A percentile compares a stretch with the other conserved stretches of the same genome.
These are phyloP conservation scores for Lepisosteus osseus DNA, from an alignment of 2,113 vertebrate genomes.

Conservation along the genomic window DNA sequence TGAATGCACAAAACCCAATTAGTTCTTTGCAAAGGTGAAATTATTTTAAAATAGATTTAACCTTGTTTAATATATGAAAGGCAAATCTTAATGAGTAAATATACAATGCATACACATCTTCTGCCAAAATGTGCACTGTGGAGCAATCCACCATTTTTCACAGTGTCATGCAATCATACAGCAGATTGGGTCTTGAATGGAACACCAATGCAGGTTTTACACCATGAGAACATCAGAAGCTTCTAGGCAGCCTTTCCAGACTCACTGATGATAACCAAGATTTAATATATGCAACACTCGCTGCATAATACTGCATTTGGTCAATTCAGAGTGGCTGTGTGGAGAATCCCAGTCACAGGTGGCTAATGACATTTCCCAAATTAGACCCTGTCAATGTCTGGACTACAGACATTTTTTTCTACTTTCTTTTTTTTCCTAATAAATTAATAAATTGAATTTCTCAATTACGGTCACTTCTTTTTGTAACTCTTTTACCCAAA, in stretches of 20 bases:
- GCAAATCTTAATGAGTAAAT: background rate
- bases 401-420: too few species aligned
- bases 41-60: slow-evolving; percentile 4
- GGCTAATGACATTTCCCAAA: background rate
- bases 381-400: too few species aligned
- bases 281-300: background rate
- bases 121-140: too few species aligned
- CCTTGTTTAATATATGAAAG: slow-evolving; percentile 6
- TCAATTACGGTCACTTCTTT: slow-evolving; percentile 2
- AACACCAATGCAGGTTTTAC: too few species aligned
- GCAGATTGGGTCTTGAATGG: too few species aligned
- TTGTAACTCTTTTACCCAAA: slow-evolving; percentile 6
- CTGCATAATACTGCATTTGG: slow-evolving; percentile 8
- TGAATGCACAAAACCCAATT: slow-evolving; percentile 7
- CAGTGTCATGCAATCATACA: too few species aligned
- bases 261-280: background rate
- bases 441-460: background rate
- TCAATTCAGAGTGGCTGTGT: background rate
- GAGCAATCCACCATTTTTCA: too few species aligned
- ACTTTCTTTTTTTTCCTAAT: too few species aligned
- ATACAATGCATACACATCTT: too few species aligned
- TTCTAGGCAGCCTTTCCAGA: too few species aligned
- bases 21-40: slow-evolving; percentile 14
- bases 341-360: background rate
- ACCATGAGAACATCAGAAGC: too few species aligned